Base-by-base conservation (phyloP, 2,797 vertebrate genomes). In the Hoplostethus mediterraneus region DNA sequence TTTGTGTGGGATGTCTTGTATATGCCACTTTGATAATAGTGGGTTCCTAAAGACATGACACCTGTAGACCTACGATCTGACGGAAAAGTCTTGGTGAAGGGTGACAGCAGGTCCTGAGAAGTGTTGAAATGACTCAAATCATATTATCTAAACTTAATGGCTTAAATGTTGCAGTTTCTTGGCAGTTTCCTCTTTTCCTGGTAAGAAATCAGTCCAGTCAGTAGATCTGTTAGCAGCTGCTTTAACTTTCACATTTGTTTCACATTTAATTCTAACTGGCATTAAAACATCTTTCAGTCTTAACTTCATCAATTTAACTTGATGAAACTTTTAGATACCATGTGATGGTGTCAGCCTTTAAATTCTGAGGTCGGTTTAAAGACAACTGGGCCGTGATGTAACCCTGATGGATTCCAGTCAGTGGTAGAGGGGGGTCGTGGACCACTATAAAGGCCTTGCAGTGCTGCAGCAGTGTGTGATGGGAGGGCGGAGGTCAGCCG, bases 301-400 rank as follows among this genome's bases (percentile, higher is more conserved):
- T 40, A 11, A 42, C 40, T 42, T 42, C 40, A 42, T 42, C 11
- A 42, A 42, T 42, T 42, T 11, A 42, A 42, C 40, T 42, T 42
- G 10, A 42, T 3, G 10, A 7, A 40, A 8, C 38, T 9, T 7
- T 7, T 10, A 40, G 38, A 10, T 1, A 40, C 38, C 6, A 28
- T 28, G 28, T 28, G 28, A 28, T 28, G 74, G 36, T 67, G 67
- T 53, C 28, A 61, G 48, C 30, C n/a, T 42, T 14, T 5, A 6
- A 75, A 75, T 75, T 82, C 75, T 76, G 9, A 73, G 63, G 67
- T 60, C 56, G 72, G 17, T 31, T 57, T 17, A 71, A 60, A 44
- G 36, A 63, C 40, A 21, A 48, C 16, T 61, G 31, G 38, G 12
- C 30, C 8, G 25, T 57, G 55, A 38, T 25, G 17, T 56, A 57